Base-by-base conservation (phyloP, 2,797 vertebrate species). In the Alcedo quadribrachys region DNA sequence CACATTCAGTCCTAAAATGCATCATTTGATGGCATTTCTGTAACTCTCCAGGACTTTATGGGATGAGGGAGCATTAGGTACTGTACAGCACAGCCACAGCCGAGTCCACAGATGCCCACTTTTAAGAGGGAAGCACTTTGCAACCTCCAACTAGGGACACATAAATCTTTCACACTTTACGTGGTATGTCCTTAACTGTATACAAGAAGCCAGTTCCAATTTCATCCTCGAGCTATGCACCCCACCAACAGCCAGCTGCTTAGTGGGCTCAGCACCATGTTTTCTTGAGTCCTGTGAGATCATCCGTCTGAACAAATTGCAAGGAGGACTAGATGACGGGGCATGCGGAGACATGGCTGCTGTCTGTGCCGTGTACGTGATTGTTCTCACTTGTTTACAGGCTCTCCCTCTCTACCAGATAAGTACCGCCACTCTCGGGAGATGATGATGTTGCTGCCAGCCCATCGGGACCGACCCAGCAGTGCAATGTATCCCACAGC, bases 381-480 rank as follows among this genome's bases (percentile, higher is more conserved):
- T 98, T 97, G 51, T 88, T 98, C 97, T 98, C 97, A 97, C 97
- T 98, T 97, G 97, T 98, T 97, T 97, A 98, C 98, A 98, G 99
- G 99, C 79, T 99, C 99, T 95, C 99, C 99, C 81, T 99, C 99
- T 95, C 97, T 99, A 95, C 99, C 99, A 86, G 99, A 99, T 97
- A 99, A 99, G 97, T 98, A 99, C 97, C 98, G 99, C 96, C 99
- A 99, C 96, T 98, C 98, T 96, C 97, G 99, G 89, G 99, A 99
- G 96, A 97, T 99, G 97, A 98, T 99, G 98, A 98, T 99, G 96
- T 94, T 99, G 97, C 97, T 99, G 94, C 99, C 99, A 7, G 96
- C 98, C 11, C 98, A 99, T 80, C 98, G 99, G 45, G 99, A 99
- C 94, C 98, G 99, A 63, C 98, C 98, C 13, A 99, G 98, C 98